These are phyloP conservation scores for Carassius auratus DNA, from an alignment of 2,113 vertebrate genomes.

Conservation along the genomic window DNA sequence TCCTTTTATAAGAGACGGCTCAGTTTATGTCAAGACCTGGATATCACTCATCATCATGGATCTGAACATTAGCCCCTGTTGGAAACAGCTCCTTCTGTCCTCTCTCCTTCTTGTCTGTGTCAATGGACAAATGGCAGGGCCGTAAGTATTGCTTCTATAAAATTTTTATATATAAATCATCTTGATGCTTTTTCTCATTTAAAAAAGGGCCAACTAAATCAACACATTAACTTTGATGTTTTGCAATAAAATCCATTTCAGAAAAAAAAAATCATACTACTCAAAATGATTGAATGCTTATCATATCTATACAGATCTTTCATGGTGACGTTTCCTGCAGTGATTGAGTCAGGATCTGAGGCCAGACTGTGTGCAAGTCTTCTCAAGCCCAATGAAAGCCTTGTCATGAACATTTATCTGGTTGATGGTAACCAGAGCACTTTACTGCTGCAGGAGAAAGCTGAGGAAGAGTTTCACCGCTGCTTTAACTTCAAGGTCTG, in stretches of 20 bases:
- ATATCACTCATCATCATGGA: slow-evolving; percentile 57
- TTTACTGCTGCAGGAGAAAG: slow-evolving; percentile 37
- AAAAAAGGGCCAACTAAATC: too few relatives aligned
- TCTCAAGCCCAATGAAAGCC: slow-evolving; percentile 65
- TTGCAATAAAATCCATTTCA: too few relatives aligned
- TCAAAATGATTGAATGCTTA: not conserved
- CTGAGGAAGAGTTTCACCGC: slow-evolving; percentile 54
- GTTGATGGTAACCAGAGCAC: slow-evolving; percentile 17
- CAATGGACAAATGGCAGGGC: slow-evolving; percentile 32
- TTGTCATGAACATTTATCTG: slow-evolving; percentile 66
- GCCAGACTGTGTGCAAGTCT: slow-evolving; percentile 67
- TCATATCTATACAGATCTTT: slow-evolving; percentile 29
- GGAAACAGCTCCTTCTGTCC: slow-evolving; percentile 54
- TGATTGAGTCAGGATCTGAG: slow-evolving; percentile 66
- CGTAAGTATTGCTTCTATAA: slow-evolving; percentile 59
- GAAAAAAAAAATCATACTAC: not conserved
- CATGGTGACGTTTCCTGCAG: slow-evolving; percentile 69
- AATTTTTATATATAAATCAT: not conserved
- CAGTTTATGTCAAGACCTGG: not conserved
- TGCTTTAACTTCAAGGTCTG: slow-evolving; percentile 66
- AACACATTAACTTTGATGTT: too few relatives aligned
- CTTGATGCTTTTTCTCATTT: not conserved
- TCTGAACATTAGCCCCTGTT: slow-evolving; percentile 40
- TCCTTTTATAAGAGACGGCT: slow-evolving; percentile 4
- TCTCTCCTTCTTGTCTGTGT: slow-evolving; percentile 53